Conservation (phyloP, 2,888 invertebrate species). For the Ichneumoninae sp. region DNA sequence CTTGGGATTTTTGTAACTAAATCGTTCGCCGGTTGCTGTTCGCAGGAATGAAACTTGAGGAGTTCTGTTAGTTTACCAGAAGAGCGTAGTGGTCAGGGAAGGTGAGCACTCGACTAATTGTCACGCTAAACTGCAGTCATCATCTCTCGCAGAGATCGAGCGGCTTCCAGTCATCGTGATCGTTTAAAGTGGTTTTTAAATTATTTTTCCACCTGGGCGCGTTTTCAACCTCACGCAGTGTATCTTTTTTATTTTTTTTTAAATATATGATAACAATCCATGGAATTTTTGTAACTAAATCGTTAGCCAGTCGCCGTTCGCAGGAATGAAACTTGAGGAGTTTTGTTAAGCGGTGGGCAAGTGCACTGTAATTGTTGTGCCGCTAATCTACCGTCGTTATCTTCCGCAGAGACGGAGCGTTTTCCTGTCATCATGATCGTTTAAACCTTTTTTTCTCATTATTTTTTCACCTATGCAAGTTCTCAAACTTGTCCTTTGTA, state of each 20-base stretch:
- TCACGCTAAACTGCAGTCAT: constrained; percentile 46
- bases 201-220: background rate
- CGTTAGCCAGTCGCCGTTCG: background rate
- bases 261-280: no score
- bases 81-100: constrained; percentile 64
- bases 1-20: background rate
- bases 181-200: background rate
- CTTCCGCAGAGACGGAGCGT: no score
- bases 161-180: background rate
- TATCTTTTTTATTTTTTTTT: background rate
- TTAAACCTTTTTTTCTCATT: no score
- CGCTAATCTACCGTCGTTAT: no score
- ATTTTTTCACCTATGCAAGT: no score
- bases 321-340: background rate
- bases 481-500: no score
- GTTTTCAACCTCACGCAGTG: background rate
- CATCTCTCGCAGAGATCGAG: constrained; percentile 5
- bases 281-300: no score
- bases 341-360: no score
- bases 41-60: constrained; percentile 2
- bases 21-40: background rate
- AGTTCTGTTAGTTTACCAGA: constrained; percentile 25
- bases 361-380: no score
- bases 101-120: constrained; percentile 62
- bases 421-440: no score